Evolutionary conservation across 2,113 vertebrate genomes (phyloP).

Genomic region (Pteronura brasiliensis): DNA sequence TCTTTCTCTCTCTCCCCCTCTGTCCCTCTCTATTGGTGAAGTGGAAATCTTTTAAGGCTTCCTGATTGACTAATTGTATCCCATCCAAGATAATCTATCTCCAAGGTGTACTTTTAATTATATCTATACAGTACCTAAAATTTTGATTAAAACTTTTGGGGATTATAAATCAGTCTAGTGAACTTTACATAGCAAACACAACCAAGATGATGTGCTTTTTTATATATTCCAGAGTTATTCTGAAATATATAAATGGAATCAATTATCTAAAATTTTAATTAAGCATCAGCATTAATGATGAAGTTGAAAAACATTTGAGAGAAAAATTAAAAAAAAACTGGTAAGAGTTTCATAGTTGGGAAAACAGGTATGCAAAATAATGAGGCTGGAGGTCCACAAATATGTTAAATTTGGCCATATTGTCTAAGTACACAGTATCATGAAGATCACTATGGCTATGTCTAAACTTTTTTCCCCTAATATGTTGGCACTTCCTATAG

Average conservation of each 20-base stretch:
- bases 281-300: background rate
- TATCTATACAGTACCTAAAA: background rate
- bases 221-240: background rate
- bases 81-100: background rate
- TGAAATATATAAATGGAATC: background rate
- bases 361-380: background rate
- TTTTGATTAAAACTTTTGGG: background rate
- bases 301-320: background rate
- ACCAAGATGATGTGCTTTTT: background rate
- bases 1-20: background rate
- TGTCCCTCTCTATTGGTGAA: background rate
- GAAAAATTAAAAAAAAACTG: background rate
- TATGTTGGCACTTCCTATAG: constrained; percentile 53
- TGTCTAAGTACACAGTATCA: background rate
- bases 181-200: background rate
- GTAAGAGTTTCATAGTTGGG: background rate
- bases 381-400: background rate
- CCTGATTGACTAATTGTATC: background rate
- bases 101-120: background rate
- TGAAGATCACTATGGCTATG: background rate
- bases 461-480: constrained; percentile 51
- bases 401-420: background rate
- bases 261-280: background rate
- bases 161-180: background rate
- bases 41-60: background rate